Evolutionary conservation across 53 echinoderm and acorn worm genomes (phyloP).

Genomic region (Zoroaster sp.): DNA sequence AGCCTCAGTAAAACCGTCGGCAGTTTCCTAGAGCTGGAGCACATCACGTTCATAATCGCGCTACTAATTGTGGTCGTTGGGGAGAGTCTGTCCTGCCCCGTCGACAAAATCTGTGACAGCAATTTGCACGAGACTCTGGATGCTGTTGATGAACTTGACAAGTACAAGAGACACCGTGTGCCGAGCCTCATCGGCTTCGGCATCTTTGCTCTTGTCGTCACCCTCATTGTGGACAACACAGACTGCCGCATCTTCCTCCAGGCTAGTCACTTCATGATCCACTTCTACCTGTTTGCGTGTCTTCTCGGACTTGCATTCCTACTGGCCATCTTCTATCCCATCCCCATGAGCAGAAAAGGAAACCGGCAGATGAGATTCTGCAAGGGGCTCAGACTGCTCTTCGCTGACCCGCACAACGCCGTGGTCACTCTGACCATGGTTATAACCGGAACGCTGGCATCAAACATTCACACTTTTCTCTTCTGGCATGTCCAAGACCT

Average conservation of each 20-base stretch:
- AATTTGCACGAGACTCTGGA: slow-evolving; percentile 73
- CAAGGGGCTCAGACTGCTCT: slow-evolving; percentile 70
- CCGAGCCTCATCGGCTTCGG: slow-evolving; percentile 61
- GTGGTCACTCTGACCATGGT: slow-evolving; percentile 67
- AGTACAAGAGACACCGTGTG: slow-evolving; percentile 66
- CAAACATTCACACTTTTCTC: slow-evolving; percentile 70
- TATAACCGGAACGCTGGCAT: slow-evolving; percentile 68
- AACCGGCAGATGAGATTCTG: slow-evolving; percentile 26
- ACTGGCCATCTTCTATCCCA: slow-evolving; percentile 66
- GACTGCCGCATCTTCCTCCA: slow-evolving; percentile 60
- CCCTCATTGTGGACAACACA: slow-evolving; percentile 67
- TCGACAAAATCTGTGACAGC: slow-evolving; percentile 80
- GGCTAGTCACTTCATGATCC: slow-evolving; percentile 63
- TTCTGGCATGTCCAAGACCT: slow-evolving; percentile 93
- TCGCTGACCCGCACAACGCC: slow-evolving; percentile 65
- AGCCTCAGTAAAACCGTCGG: background rate
- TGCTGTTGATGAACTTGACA: slow-evolving; percentile 77
- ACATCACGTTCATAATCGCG: slow-evolving; percentile 61
- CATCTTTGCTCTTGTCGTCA: slow-evolving; percentile 51
- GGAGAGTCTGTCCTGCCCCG: slow-evolving; percentile 67
- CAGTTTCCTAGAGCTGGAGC: slow-evolving; percentile 30
- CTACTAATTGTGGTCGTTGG: slow-evolving; percentile 62
- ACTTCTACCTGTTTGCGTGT: slow-evolving; percentile 74
- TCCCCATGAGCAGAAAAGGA: slow-evolving; percentile 40
- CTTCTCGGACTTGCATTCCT: slow-evolving; percentile 68